phyloP scores from a whole-genome alignment of 2,797 vertebrate species.

The Clarias platycephalus region DNA sequence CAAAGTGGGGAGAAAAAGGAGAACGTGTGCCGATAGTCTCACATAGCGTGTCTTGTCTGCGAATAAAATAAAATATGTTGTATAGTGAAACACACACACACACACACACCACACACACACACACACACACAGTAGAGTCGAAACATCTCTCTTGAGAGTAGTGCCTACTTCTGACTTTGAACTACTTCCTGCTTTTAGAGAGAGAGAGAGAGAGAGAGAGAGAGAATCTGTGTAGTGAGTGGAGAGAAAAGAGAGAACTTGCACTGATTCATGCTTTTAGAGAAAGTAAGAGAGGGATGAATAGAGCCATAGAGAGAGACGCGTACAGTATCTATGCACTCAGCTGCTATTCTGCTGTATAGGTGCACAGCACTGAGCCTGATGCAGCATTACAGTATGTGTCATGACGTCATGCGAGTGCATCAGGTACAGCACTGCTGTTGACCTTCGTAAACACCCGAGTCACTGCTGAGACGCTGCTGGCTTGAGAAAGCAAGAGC shows the following conservation, averaged over 20 bases:
- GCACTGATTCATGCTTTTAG: neutral
- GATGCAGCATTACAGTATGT: neutral
- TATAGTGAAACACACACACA: neutral
- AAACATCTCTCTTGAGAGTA: neutral
- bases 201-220: neutral
- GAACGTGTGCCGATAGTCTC: neutral
- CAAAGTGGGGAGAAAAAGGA: neutral
- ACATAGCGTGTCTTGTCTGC: constrained; percentile 34
- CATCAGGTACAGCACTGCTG: neutral
- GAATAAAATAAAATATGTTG: neutral
- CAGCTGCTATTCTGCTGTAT: neutral
- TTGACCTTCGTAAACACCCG: neutral
- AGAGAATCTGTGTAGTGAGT: neutral
- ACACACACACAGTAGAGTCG: neutral
- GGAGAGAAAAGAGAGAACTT: neutral
- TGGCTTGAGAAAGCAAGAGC: neutral
- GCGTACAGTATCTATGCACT: neutral
- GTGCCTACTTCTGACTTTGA: constrained; percentile 15
- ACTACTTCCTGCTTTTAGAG: constrained; percentile 19
- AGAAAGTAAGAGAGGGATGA: neutral
- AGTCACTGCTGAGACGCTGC: neutral
- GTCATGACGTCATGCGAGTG: neutral
- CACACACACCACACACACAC: neutral
- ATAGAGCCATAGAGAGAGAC: neutral
- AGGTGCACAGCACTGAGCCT: neutral